These are phyloP conservation scores for Eupleurogrammus muticus DNA, from an alignment of 2,797 vertebrate genomes.

Conservation along the genomic window DNA sequence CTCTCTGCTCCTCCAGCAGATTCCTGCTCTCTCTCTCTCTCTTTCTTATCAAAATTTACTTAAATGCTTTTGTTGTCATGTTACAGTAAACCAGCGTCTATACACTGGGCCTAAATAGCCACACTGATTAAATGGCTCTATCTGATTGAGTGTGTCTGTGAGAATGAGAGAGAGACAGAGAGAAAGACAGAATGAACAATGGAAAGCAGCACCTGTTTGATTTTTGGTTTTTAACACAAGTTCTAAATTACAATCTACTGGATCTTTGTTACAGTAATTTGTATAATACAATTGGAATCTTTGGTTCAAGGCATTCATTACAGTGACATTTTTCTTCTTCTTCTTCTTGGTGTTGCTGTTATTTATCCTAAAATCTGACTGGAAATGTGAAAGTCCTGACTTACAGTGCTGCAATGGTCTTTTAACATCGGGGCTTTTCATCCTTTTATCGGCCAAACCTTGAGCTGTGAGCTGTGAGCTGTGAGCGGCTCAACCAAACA, in stretches of 20 bases:
- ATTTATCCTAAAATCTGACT: constrained; percentile 14
- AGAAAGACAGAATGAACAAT: constrained; percentile 4
- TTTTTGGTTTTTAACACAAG: neutral
- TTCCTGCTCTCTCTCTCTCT: constrained; percentile 27
- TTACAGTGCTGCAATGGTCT: neutral
- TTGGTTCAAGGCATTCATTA: constrained; percentile 39
- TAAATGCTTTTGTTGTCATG: constrained; percentile 67
- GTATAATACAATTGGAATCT: constrained; percentile 46
- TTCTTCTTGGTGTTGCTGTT: constrained; percentile 35
- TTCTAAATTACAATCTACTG: constrained; percentile 23
- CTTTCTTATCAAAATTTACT: constrained; percentile 62
- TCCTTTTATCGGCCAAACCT: neutral
- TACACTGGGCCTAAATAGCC: constrained; percentile 42
- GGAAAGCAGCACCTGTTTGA: constrained; percentile 37
- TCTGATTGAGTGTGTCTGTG: constrained; percentile 33
- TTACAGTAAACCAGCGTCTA: constrained; percentile 51
- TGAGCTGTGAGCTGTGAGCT: constrained; percentile 8
- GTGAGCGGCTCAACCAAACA: neutral
- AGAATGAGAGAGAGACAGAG: neutral
- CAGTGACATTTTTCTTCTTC: constrained; percentile 20
- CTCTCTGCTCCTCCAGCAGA: constrained; percentile 40
- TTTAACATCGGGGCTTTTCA: neutral
- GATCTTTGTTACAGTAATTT: constrained; percentile 33
- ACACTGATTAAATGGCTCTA: constrained; percentile 34
- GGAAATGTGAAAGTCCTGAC: constrained; percentile 13